Percentiles rank a stretch among this genome's conserved stretches.
These are phyloP conservation scores for Nomada goodeniana DNA, from an alignment of 2,888 invertebrate species.

Conservation along the genomic window DNA sequence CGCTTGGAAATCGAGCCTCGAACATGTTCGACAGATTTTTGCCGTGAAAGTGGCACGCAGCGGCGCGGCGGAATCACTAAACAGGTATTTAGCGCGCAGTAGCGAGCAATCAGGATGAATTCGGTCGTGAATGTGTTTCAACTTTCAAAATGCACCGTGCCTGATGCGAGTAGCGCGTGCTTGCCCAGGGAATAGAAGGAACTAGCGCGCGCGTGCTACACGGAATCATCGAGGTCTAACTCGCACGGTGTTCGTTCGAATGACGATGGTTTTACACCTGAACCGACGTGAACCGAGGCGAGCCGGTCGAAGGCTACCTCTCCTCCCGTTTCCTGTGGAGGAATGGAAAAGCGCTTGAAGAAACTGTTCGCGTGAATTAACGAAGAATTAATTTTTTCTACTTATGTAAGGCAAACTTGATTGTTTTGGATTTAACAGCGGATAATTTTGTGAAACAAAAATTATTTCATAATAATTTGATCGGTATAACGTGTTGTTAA, in stretches of 20 bases:
- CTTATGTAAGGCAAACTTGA: too few relatives aligned
- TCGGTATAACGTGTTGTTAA: too few relatives aligned
- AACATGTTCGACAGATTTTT: constrained; percentile 57
- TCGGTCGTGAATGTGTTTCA: constrained; percentile 59
- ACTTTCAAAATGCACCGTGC: constrained; percentile 58
- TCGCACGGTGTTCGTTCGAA: background rate
- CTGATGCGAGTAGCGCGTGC: constrained; percentile 10
- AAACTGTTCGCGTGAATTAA: background rate
- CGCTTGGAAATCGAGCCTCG: constrained; percentile 41
- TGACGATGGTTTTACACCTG: background rate
- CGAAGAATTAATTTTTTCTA: too few relatives aligned
- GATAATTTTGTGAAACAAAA: too few relatives aligned
- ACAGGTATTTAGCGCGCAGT: constrained; percentile 57
- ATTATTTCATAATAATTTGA: too few relatives aligned
- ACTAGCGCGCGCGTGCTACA: constrained; percentile 13
- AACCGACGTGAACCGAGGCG: constrained; percentile 24
- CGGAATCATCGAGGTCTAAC: background rate
- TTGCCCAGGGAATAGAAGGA: constrained; percentile 35
- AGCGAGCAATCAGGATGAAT: constrained; percentile 56
- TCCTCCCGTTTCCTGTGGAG: constrained; percentile 1
- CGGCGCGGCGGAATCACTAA: constrained; percentile 55
- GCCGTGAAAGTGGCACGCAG: constrained; percentile 55
- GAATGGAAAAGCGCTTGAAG: background rate
- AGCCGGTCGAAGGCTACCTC: constrained; percentile 15
- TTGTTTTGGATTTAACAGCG: too few relatives aligned